phyloP scores from a whole-genome alignment of 2,888 invertebrate genomes.

The Axea sp. region DNA sequence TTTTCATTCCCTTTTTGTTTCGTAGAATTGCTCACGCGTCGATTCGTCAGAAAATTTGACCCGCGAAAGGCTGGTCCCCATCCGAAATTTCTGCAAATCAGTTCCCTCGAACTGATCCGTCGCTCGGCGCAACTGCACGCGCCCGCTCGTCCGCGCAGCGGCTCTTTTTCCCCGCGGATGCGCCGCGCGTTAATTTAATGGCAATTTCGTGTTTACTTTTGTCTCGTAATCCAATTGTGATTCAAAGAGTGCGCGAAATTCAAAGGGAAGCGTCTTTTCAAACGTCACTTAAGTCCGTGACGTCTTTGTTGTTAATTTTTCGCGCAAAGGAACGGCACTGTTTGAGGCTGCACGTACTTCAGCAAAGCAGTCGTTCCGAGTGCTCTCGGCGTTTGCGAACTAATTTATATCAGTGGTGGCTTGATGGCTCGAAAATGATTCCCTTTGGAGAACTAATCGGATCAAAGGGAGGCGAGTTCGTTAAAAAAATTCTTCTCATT shows the following conservation, averaged over 20 bases:
- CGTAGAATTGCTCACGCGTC: no score
- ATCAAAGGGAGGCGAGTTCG: conserved; percentile 19
- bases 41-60: no score
- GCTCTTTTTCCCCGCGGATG: no score
- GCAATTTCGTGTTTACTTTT: conserved; percentile 42
- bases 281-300: conserved; percentile 8
- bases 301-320: conserved; percentile 37
- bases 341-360: conserved; percentile 6
- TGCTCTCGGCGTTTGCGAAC: conserved; percentile 17
- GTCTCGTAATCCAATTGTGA: conserved; percentile 37
- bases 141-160: no score
- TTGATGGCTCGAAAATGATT: conserved; percentile 20
- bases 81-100: no score
- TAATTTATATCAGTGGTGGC: conserved; percentile 26
- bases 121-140: no score
- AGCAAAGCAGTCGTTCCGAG: conserved; percentile 24
- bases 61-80: no score
- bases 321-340: conserved; percentile 22
- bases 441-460: conserved; percentile 8
- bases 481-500: conserved; percentile 26
- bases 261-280: conserved; percentile 33
- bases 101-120: no score
- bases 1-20: no score
- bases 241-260: conserved; percentile 29
- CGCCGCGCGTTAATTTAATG: no score